Base-by-base conservation (phyloP, 2,113 vertebrate species). In the Eira barbara region DNA sequence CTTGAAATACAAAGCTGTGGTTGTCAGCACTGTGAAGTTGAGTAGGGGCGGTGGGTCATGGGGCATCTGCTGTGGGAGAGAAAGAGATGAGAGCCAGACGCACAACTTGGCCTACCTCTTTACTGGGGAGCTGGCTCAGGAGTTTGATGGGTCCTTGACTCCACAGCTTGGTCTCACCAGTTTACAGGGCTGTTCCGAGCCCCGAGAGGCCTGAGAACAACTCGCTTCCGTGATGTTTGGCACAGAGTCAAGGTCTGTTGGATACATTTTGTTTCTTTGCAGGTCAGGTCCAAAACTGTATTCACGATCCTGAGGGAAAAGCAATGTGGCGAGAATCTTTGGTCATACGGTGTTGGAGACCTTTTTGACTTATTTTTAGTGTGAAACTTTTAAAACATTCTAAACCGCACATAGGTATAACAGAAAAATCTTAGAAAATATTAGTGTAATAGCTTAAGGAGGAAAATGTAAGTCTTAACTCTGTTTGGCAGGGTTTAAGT, bases 361-460 rank as follows among this genome's bases (percentile, higher is more conserved):
- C 52, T 29, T 71, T 84, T 73, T 67, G 61, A 52, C 39, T 25
- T 67, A 45, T 87, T 34, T 36, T 17, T 45, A 78, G 81, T 17
- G 74, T 79, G 61, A 93, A 87, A 96, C 31, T 47, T 36, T 83
- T 59, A 96, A 65, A 27, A 71, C 79, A 63, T 85, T 21, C 7
- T 13, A 74, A 93, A 69, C 52, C 59, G 29, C 29, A 13, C 14
- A 1, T 90, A 47, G 1, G 34, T 49, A 6, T 6, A 27, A 18
- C 61, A 20, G 27, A 94, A 78, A 71, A 78, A 83, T 83, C 55
- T 39, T 71, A 78, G 83, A 92, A 78, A 78, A 87, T 79, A 57
- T n/a, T 71, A 78, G 78, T 12, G 15, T 57, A 18, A 4, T 13
- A 67, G 71, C 55, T 34, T 52, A 3, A 55, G 36, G 69, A 88